Evolutionary conservation across 2,797 vertebrate genomes (phyloP), one percentile per base, ranked within the genome.

Genomic region (Acestrorhynchus altus): DNA sequence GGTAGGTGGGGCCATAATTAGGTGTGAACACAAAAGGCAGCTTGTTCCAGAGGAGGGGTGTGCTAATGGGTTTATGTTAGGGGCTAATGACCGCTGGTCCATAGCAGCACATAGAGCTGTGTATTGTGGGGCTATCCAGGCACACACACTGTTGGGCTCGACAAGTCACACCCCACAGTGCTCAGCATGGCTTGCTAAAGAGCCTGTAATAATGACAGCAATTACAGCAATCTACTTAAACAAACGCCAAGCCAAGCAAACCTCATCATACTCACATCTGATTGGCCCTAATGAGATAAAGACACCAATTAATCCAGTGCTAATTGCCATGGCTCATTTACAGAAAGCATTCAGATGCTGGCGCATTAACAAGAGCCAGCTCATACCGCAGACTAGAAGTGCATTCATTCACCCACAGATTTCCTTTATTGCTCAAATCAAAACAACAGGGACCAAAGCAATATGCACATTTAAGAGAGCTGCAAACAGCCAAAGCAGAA

Each of bases 231-330:
- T 96, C 96, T 90, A 96, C 96, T 99, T 96, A 97, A 98, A 96
- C 96, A 97, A 99, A 98, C 95, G 96, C 94, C 94, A 95, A 94
- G 91, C 92, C 94, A 93, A 96, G 92, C 94, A 92, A 97, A 97
- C 94, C 97, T 98, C 96, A 98, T 99, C 97, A 98, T 96, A 95
- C 95, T 94, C 95, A 95, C 96, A 98, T 98, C 97, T 95, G 96
- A 98, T 97, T 95, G 96, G 88, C 96, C 94, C 96, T 99, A 98
- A 98, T 96, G 96, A 98, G 96, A 98, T 99, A 98, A 98, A 99
- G 96, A 97, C 96, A 96, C 95, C 96, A 98, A 98, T 99, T 98
- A 99, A 99, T 99, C 97, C 96, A 96, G 95, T 94, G 95, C 96
- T 98, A 98, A 98, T 98, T 98, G 96, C 95, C 92, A 93, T 91